These are phyloP conservation scores for Phrixothrix hirtus DNA, from an alignment of 2,888 invertebrate genomes.

Conservation along the genomic window DNA sequence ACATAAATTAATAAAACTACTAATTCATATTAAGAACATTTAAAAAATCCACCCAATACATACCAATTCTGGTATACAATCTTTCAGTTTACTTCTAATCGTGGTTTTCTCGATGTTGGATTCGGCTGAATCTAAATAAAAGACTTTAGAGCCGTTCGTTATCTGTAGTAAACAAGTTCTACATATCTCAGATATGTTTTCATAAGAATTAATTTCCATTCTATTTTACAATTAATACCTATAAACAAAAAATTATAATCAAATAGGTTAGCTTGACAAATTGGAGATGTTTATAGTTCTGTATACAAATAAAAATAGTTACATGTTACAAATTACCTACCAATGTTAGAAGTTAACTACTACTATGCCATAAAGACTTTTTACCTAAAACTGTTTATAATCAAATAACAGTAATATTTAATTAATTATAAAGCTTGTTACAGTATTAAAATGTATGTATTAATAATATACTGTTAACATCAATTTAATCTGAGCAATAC, in stretches of 20 bases:
- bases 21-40: too few relatives aligned
- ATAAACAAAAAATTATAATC: neutral
- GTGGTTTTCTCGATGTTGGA: slow-evolving; percentile 3
- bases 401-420: too few relatives aligned
- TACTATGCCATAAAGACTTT: neutral
- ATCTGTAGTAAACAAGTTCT: slow-evolving; percentile 8
- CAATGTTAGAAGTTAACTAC: neutral
- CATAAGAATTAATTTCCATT: slow-evolving; percentile 9
- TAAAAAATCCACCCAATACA: neutral
- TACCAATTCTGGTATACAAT: slow-evolving; percentile 10
- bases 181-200: slow-evolving; percentile 6
- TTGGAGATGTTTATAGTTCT: slow-evolving; percentile 1
- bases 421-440: neutral
- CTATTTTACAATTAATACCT: slow-evolving; percentile 2
- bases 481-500: too few relatives aligned
- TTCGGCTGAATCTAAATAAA: slow-evolving; percentile 1
- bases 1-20: too few relatives aligned
- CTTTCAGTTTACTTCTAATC: slow-evolving; percentile 8
- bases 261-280: slow-evolving; percentile 13
- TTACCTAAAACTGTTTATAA: neutral
- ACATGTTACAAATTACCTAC: neutral
- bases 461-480: too few relatives aligned
- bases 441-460: too few relatives aligned
- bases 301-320: slow-evolving; percentile 8
- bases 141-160: slow-evolving; percentile 3